phyloP scores from a whole-genome alignment of 2,888 invertebrate species.

The Protula sp. region DNA sequence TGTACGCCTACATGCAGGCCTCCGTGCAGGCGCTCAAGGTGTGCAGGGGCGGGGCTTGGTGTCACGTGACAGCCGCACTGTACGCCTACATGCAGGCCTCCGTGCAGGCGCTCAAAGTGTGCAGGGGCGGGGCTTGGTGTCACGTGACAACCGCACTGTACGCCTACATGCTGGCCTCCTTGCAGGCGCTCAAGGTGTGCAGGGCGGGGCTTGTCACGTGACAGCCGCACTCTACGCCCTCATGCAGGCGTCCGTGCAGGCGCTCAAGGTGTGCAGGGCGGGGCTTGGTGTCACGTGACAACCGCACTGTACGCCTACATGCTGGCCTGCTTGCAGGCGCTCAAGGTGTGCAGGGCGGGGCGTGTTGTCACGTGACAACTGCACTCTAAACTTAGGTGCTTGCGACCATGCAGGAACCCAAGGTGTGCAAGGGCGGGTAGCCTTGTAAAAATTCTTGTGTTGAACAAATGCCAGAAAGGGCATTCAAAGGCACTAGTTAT shows the following conservation, averaged over 20 bases:
- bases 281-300: too few species aligned
- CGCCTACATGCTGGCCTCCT: conserved; percentile 65
- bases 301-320: conserved; percentile 61
- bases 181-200: conserved; percentile 53
- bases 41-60: too few species aligned
- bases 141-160: conserved; percentile 50
- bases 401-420: conserved; percentile 60
- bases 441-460: too few species aligned
- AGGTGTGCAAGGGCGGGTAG: not conserved
- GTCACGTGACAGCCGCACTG: conserved; percentile 11
- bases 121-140: too few species aligned
- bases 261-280: conserved; percentile 33
- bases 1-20: conserved; percentile 65
- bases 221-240: too few species aligned
- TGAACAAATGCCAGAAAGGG: too few species aligned
- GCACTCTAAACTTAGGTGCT: conserved; percentile 63
- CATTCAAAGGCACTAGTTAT: too few species aligned
- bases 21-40: conserved; percentile 58
- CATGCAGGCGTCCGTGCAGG: conserved; percentile 64
- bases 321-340: conserved; percentile 62
- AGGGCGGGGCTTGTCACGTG: too few species aligned
- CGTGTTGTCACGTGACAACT: too few species aligned
- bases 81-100: conserved; percentile 66
- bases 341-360: conserved; percentile 27
- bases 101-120: conserved; percentile 55